These are phyloP conservation scores for Corvus hawaiiensis DNA, from an alignment of 2,113 vertebrate species.

Conservation along the genomic window DNA sequence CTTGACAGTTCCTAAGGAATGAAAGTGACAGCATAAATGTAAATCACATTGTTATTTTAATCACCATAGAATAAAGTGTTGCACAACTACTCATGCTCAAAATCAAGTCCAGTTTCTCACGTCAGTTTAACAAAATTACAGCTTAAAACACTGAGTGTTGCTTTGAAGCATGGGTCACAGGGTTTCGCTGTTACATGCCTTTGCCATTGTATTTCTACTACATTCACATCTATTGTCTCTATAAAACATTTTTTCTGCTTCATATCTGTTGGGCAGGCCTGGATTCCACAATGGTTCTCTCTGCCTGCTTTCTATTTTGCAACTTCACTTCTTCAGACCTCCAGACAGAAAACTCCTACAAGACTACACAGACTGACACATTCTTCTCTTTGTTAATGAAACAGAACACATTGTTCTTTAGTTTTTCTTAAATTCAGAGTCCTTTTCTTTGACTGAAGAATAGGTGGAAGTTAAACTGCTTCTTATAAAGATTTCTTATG, in stretches of 20 bases:
- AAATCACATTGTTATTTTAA: not conserved
- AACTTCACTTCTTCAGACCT: not conserved
- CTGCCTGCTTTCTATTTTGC: not conserved
- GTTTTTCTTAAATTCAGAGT: not conserved
- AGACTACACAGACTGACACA: not conserved
- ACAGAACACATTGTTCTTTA: rapidly evolving
- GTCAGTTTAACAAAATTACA: not conserved
- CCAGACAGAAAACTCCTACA: not conserved
- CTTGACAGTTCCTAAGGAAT: not conserved
- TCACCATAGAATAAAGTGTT: not conserved
- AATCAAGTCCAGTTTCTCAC: not conserved
- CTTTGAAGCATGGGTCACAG: not conserved
- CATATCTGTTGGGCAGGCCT: not conserved
- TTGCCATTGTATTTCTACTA: not conserved
- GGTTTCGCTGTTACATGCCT: not conserved
- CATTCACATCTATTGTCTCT: not conserved
- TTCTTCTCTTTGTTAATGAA: not conserved
- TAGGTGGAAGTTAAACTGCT: not conserved
- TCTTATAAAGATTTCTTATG: not conserved
- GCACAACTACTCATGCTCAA: rapidly evolving
- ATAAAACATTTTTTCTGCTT: not conserved
- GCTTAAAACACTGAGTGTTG: not conserved
- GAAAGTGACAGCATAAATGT: not conserved
- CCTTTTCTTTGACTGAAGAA: not conserved
- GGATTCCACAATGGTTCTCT: rapidly evolving